Evolutionary conservation across 2,888 invertebrate genomes (phyloP), one percentile per base, ranked within the genome.

Genomic region (Cerastoderma edule): DNA sequence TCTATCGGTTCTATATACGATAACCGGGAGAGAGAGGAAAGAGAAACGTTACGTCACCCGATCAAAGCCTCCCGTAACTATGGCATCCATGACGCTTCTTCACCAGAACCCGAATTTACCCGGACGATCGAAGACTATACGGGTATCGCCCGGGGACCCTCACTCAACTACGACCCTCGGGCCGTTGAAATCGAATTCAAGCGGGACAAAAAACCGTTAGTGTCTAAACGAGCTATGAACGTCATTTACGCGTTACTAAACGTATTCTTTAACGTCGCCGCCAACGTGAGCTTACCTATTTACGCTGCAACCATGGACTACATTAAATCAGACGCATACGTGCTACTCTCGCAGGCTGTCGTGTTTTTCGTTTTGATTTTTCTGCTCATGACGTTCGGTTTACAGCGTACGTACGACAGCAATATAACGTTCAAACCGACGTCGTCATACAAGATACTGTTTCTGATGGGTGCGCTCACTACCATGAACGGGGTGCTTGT

Each of bases 401-500:
- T 80, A 10, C 83, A 80, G 35, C 69, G 70, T n/a, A n/a, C 72
- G 5, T 70, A 80, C 63, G 71, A 82, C 64, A 71, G 33, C 22
- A 56, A 64, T 1, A 68, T 74, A 6, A 73, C 67, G 4, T 72
- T 85, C 22, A 73, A 71, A 27, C 78, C 84, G 0, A 76, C 72
- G 2, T 75, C 82, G 0, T 69, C 60, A 1, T 79, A 70, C 56
- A 83, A 83, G 39, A 76, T 84, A 39, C n/a, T 83, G 19, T 70
- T 84, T 50, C 16, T 78, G 0, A 78, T 85, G 80, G 87, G 87
- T 8, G 33, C 80, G 3, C 72, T 82, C 10, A 84, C 78, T 0
- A 80, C 84, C 5, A 57, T 85, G 53, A 87, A 87, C 48, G 87
- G 87, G 0, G 60, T 87, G 16, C 63, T 86, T 16, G 80, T 86